These are phyloP conservation scores for Pollenia griseotomentosa DNA, from an alignment of 2,888 invertebrate genomes.

Conservation along the genomic window DNA sequence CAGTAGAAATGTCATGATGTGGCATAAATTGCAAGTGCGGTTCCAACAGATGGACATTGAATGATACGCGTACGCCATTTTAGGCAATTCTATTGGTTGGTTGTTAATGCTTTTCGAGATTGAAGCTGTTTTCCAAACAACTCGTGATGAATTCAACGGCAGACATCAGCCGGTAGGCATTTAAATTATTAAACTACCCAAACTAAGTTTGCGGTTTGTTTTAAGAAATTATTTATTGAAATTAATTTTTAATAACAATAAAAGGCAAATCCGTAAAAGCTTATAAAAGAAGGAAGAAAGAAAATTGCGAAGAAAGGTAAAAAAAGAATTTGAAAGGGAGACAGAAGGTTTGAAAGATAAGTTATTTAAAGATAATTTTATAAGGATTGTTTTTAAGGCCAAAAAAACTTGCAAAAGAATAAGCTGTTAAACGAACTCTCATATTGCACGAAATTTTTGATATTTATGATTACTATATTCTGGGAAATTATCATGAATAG, in stretches of 20 bases:
- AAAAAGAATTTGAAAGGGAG: no score
- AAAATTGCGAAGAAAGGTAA: no score
- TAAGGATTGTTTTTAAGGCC: no score
- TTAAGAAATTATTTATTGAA: conserved; percentile 67
- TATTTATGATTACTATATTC: no score
- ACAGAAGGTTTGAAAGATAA: no score
- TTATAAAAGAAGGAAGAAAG: background rate
- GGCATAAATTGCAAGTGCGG: conserved; percentile 70
- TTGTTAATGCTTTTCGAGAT: background rate
- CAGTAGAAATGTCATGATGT: conserved; percentile 71
- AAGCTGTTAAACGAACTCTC: background rate
- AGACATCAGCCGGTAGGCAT: background rate
- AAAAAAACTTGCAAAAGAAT: no score
- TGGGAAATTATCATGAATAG: no score
- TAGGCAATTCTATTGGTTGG: conserved; percentile 20
- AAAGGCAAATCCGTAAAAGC: background rate
- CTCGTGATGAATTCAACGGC: no score
- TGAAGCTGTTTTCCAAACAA: background rate
- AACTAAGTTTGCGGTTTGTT: conserved; percentile 57
- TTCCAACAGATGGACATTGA: conserved; percentile 64
- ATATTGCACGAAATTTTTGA: no score
- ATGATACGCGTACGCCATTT: conserved; percentile 60
- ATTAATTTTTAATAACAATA: conserved; percentile 55
- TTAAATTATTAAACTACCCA: conserved; percentile 18
- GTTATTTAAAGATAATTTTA: no score